Conservation (phyloP, 2,888 invertebrate genomes). For the Idaea biselata region DNA sequence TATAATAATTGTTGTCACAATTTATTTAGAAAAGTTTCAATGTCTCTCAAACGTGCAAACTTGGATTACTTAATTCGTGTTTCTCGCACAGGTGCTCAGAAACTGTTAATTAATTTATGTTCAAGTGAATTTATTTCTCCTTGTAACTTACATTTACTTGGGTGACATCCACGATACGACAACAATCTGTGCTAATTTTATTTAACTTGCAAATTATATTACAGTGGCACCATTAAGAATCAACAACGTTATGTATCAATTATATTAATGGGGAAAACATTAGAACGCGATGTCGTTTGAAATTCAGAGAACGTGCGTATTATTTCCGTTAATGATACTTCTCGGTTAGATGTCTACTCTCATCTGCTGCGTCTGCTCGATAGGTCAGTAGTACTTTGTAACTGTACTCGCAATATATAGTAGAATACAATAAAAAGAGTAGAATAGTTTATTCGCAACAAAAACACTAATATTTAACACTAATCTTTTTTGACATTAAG, state of each 20-base stretch:
- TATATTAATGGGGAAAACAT: slow-evolving; percentile 51
- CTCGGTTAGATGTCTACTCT: slow-evolving; percentile 24
- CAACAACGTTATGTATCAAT: slow-evolving; percentile 50
- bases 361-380: background rate
- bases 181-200: background rate
- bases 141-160: slow-evolving; percentile 59
- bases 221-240: slow-evolving; percentile 45
- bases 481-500: no score
- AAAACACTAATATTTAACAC: no score
- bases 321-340: slow-evolving; percentile 16
- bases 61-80: slow-evolving; percentile 54
- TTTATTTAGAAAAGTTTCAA: slow-evolving; percentile 51
- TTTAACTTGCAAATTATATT: slow-evolving; percentile 10
- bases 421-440: no score
- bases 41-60: slow-evolving; percentile 45
- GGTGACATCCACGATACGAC: slow-evolving; percentile 15
- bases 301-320: slow-evolving; percentile 25
- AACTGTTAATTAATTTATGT: slow-evolving; percentile 64
- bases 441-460: no score
- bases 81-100: slow-evolving; percentile 55
- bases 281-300: slow-evolving; percentile 36
- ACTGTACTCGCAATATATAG: slow-evolving; percentile 10
- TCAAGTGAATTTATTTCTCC: slow-evolving; percentile 51
- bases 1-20: slow-evolving; percentile 47
- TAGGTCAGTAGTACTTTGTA: slow-evolving; percentile 8